Evolutionary conservation across 2,888 invertebrate species (phyloP), one percentile per base, ranked within the genome.

Genomic region (Argyresthia goedartella): DNA sequence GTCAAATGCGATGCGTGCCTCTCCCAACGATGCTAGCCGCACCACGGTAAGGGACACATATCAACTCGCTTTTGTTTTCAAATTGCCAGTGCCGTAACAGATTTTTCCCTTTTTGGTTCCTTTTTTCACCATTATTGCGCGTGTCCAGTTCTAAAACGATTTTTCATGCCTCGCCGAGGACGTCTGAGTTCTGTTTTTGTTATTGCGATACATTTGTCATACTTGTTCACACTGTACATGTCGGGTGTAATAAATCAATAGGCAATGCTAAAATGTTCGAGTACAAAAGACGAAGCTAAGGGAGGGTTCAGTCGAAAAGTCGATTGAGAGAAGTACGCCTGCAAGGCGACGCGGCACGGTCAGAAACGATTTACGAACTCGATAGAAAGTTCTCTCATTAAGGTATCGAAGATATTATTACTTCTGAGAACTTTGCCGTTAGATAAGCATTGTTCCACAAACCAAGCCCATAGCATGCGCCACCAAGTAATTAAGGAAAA

Each of bases 1-100:
- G 84, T 81, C 80, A 80, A 81, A 78, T 87, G 87, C 81, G 85
- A 87, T 76, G 86, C 87, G 80, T 87, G 87, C 82, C 86, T 87
- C 78, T 87, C 87, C 67, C 87, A 87, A 79, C 84, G 87, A 73
- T 87, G 87, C 77, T 87, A 87, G 76, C 84, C 80, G 76, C 76
- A 73, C 73, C 74, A 81, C 71, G 86, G 86, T 86, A 86, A 86
- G 86, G 84, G 77, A 65, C 71, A 65, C 71, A 47, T 8, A 16
- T n/a, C 34, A 11, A 47, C 47, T 25, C 25, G 25, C 25, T 25
- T 25, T 25, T 25, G 25, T 25, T 25, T 6, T 25, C 25, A 25
- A 2, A 25, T 25, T 25, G 25, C 25, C 6, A 25, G 25, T 4
- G 25, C 25, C 25, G 25, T n/a, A 25, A 25, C 25, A 25, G 25